A percentile compares a stretch with the other conserved stretches of the same genome.
These are phyloP conservation scores for Augochlora pura DNA, from an alignment of 1,140 invertebrate genomes.

Conservation along the genomic window DNA sequence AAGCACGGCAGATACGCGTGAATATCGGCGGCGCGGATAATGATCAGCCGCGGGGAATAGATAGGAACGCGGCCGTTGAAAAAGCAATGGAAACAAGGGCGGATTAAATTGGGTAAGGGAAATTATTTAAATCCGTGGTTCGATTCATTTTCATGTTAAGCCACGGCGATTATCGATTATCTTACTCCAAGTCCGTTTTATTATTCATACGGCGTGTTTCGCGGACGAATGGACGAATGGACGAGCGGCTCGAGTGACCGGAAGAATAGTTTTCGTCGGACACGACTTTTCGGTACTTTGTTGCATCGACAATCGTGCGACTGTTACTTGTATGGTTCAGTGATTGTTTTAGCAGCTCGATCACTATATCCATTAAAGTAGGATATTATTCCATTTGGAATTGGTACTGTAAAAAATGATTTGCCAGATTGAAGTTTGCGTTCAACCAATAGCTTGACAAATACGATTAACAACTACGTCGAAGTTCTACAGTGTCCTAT, in stretches of 20 bases:
- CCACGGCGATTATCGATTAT: constrained; percentile 25
- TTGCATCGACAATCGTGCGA: background rate
- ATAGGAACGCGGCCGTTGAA: background rate
- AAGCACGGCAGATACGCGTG: too few relatives aligned
- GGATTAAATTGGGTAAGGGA: background rate
- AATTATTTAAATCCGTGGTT: constrained; percentile 34
- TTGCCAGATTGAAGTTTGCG: too few relatives aligned
- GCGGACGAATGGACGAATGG: background rate
- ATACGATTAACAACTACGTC: too few relatives aligned
- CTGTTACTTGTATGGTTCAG: constrained; percentile 9
- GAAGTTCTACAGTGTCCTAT: too few relatives aligned
- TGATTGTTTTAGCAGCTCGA: too few relatives aligned
- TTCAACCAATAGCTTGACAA: too few relatives aligned
- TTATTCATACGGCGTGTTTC: constrained; percentile 9
- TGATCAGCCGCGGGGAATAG: too few relatives aligned
- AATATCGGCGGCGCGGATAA: too few relatives aligned
- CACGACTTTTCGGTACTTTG: background rate
- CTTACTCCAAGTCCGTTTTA: background rate
- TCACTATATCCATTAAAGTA: too few relatives aligned
- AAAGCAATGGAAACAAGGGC: background rate
- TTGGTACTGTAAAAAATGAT: too few relatives aligned
- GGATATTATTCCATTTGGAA: too few relatives aligned
- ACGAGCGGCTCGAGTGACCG: background rate
- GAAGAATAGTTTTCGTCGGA: constrained; percentile 18
- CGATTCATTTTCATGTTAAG: constrained; percentile 20